Evolutionary conservation across 2,888 invertebrate genomes (phyloP).

Genomic region (Hyposoter dolosus): DNA sequence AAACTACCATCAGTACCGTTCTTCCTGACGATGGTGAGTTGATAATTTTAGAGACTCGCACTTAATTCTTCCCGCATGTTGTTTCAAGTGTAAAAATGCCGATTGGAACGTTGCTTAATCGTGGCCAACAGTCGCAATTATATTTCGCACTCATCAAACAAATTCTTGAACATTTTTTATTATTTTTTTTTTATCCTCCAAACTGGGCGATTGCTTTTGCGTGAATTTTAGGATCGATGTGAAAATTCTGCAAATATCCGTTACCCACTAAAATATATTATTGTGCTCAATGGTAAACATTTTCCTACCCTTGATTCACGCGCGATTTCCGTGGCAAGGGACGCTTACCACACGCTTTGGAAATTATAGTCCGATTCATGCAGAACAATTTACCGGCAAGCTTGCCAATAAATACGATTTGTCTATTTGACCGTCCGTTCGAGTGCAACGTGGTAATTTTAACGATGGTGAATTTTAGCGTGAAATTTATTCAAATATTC

Average conservation of each 20-base stretch:
- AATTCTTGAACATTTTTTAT: too few species aligned
- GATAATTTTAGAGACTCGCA: neutral
- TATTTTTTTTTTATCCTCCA: too few species aligned
- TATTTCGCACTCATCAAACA: too few species aligned
- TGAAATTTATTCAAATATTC: neutral
- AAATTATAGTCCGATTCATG: neutral
- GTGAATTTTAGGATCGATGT: neutral
- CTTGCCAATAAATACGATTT: neutral
- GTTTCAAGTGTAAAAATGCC: neutral
- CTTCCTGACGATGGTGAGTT: conserved; percentile 82
- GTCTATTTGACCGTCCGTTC: neutral
- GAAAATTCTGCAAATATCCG: neutral
- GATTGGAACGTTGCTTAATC: too few species aligned
- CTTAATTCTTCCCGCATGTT: neutral
- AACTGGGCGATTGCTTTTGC: neutral
- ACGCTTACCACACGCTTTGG: neutral
- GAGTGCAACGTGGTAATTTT: neutral
- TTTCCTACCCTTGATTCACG: neutral
- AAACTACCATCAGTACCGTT: conserved; percentile 81
- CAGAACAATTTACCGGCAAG: neutral
- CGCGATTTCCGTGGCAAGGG: neutral
- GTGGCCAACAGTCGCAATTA: too few species aligned
- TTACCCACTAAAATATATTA: neutral
- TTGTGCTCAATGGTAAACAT: neutral
- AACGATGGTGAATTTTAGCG: neutral